These are phyloP conservation scores for Recurvirostra avosetta DNA, from an alignment of 2,113 vertebrate genomes.

Conservation along the genomic window DNA sequence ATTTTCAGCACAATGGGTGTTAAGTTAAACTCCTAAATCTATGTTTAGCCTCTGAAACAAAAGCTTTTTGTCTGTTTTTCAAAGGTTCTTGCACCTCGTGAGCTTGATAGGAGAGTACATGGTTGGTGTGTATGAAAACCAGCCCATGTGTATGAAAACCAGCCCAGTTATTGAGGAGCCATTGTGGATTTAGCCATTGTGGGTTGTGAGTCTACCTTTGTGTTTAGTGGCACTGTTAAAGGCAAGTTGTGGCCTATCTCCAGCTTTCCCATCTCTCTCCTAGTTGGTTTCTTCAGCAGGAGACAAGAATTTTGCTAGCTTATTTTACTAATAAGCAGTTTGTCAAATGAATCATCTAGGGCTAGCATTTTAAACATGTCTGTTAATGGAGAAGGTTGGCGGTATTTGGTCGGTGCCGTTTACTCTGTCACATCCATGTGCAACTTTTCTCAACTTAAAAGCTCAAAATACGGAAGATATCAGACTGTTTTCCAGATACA, in stretches of 20 bases:
- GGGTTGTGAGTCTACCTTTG: background rate
- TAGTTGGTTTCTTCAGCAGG: background rate
- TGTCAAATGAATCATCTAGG: background rate
- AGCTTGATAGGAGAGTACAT: background rate
- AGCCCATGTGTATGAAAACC: background rate
- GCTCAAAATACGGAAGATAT: background rate
- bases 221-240: background rate
- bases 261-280: background rate
- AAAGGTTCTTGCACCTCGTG: background rate
- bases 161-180: background rate
- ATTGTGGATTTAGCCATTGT: accelerated
- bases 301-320: background rate
- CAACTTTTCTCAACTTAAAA: background rate
- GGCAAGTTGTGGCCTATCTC: background rate
- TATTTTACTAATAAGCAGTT: background rate
- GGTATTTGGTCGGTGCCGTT: background rate
- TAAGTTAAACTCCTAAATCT: background rate
- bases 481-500: background rate
- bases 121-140: background rate
- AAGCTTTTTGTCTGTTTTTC: background rate
- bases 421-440: background rate
- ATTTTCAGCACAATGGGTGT: background rate
- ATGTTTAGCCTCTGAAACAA: background rate
- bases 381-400: background rate
- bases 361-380: background rate